These are phyloP conservation scores for Sinocyclocheilus grahami DNA, from an alignment of 2,113 vertebrate genomes.

Conservation along the genomic window DNA sequence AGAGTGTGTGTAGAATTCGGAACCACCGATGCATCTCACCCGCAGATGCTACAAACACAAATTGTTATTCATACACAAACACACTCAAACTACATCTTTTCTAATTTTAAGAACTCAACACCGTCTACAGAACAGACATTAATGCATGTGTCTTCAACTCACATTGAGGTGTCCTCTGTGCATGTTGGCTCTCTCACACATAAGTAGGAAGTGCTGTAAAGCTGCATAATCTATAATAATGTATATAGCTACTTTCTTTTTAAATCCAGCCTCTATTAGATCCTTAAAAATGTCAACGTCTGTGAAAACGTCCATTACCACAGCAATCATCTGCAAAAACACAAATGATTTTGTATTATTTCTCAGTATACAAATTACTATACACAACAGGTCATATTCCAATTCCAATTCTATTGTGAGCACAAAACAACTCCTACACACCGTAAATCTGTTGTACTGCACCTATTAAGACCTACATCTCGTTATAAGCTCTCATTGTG, in stretches of 20 bases:
- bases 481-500: conserved; percentile 9
- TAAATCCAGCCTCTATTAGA: conserved; percentile 87
- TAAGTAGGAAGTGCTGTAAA: conserved; percentile 88
- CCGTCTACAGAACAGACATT: not conserved
- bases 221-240: conserved; percentile 88
- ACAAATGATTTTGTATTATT: not conserved
- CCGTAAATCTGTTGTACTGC: not conserved
- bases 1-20: conserved; percentile 87
- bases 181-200: conserved; percentile 93
- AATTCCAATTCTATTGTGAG: not conserved
- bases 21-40: conserved; percentile 84
- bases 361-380: not conserved
- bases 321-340: conserved; percentile 83
- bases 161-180: conserved; percentile 94
- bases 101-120: not conserved
- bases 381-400: not conserved
- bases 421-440: conserved; percentile 23
- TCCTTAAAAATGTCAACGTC: conserved; percentile 98
- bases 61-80: not conserved
- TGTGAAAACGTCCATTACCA: conserved; percentile 97
- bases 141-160: conserved; percentile 30
- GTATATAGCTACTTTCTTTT: conserved; percentile 90
- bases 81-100: not conserved
- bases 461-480: not conserved
- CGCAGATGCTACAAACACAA: conserved; percentile 81